Conservation (phyloP, 2,888 invertebrate genomes). For the Nemapogon koenigi region DNA sequence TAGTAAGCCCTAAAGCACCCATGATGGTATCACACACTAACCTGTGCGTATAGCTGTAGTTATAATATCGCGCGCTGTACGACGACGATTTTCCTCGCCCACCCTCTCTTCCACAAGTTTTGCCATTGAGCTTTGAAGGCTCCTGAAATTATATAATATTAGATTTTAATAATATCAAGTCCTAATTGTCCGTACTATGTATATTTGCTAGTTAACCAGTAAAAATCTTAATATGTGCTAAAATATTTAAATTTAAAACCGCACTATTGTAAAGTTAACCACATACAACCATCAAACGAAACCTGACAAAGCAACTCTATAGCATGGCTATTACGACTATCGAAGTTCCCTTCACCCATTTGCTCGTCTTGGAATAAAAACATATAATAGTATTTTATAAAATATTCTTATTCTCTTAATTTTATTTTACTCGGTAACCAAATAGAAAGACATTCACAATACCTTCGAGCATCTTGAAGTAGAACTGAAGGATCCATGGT, state of each 20-base stretch:
- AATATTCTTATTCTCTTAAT: too few species aligned
- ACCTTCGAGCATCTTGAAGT: conserved; percentile 64
- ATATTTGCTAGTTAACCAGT: not conserved
- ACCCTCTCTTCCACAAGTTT: conserved; percentile 60
- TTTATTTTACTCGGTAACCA: too few species aligned
- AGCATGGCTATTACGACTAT: too few species aligned
- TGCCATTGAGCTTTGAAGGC: conserved; percentile 70
- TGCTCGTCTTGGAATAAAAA: too few species aligned
- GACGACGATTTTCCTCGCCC: conserved; percentile 61
- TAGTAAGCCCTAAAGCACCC: too few species aligned
- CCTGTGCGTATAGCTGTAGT: conserved; percentile 71
- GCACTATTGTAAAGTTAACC: too few species aligned
- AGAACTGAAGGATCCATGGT: conserved; percentile 54
- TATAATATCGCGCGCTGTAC: conserved; percentile 76
- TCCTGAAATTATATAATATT: conserved; percentile 34
- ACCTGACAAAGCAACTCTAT: too few species aligned
- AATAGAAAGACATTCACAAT: too few species aligned
- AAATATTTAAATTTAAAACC: too few species aligned
- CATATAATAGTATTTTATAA: too few species aligned
- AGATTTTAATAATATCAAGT: conserved; percentile 6
- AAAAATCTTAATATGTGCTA: not conserved
- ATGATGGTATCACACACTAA: conserved; percentile 17
- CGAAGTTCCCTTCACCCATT: too few species aligned
- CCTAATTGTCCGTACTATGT: not conserved
- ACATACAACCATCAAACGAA: too few species aligned